A percentile compares a stretch with the other conserved stretches of the same genome.
phyloP scores from a whole-genome alignment of 2,888 invertebrate genomes.

The Dromius quadrimaculatus region DNA sequence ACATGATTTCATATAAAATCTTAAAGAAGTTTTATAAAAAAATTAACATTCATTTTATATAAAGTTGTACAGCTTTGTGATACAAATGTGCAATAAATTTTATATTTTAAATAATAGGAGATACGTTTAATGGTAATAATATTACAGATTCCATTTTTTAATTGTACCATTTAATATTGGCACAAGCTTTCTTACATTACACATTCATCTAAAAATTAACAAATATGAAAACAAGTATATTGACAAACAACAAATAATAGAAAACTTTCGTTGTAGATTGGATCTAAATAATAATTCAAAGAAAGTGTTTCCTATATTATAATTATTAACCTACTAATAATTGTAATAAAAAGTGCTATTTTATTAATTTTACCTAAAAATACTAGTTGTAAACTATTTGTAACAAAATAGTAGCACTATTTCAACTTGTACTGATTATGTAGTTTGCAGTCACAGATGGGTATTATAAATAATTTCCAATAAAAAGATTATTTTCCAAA shows the following conservation, averaged over 20 bases:
- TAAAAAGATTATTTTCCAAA: slow-evolving; percentile 5
- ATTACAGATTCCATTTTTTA: slow-evolving; percentile 22
- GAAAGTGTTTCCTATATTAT: not conserved
- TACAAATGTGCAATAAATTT: slow-evolving; percentile 42
- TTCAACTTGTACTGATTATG: not conserved
- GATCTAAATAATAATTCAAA: not conserved
- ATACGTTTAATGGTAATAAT: slow-evolving; percentile 50
- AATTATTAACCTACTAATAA: not conserved
- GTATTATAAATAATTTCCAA: slow-evolving; percentile 7
- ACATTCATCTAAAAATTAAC: not conserved
- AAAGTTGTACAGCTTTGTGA: slow-evolving; percentile 33
- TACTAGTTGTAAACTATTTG: not conserved
- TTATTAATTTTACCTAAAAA: slow-evolving; percentile 15
- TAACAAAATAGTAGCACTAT: slow-evolving; percentile 10
- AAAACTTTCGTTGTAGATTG: not conserved
- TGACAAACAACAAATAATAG: not conserved
- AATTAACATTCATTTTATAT: slow-evolving; percentile 34
- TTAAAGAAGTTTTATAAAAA: slow-evolving; percentile 45
- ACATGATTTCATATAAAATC: slow-evolving; percentile 40
- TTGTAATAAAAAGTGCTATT: slow-evolving; percentile 1
- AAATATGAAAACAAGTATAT: slow-evolving; percentile 1
- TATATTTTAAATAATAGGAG: slow-evolving; percentile 15
- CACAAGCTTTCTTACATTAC: slow-evolving; percentile 29
- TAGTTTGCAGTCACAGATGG: slow-evolving; percentile 7
- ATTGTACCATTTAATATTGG: slow-evolving; percentile 26